These are phyloP conservation scores for Volucella inanis DNA, from an alignment of 2,888 invertebrate species.

Conservation along the genomic window DNA sequence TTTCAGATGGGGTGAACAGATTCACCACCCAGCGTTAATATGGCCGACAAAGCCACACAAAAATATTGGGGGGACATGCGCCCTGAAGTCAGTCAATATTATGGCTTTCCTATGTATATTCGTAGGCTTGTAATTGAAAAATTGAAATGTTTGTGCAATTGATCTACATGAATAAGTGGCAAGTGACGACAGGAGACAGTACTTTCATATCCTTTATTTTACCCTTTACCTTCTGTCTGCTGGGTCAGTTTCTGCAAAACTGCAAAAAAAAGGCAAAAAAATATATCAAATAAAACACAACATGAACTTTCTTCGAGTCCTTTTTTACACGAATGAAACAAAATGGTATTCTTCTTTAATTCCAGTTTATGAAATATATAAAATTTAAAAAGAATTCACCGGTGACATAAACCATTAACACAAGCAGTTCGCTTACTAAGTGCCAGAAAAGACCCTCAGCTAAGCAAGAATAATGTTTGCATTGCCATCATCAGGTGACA, in stretches of 20 bases:
- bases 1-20: slow-evolving; percentile 73
- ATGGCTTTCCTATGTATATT: slow-evolving; percentile 75
- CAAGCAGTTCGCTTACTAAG: slow-evolving; percentile 52
- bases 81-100: slow-evolving; percentile 77
- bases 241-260: slow-evolving; percentile 45
- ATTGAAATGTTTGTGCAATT: slow-evolving; percentile 78
- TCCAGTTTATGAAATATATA: too few relatives aligned
- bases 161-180: slow-evolving; percentile 76
- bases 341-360: too few relatives aligned
- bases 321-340: background rate
- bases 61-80: slow-evolving; percentile 76
- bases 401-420: background rate
- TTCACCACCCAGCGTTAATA: slow-evolving; percentile 73
- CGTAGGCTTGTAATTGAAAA: slow-evolving; percentile 77
- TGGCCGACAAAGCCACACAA: slow-evolving; percentile 74
- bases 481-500: slow-evolving; percentile 73
- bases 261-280: slow-evolving; percentile 25
- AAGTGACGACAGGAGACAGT: slow-evolving; percentile 66
- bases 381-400: too few relatives aligned
- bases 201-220: slow-evolving; percentile 44
- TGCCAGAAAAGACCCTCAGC: slow-evolving; percentile 63
- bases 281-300: slow-evolving; percentile 6
- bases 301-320: slow-evolving; percentile 4
- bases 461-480: slow-evolving; percentile 70
- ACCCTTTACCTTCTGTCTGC: slow-evolving; percentile 62